Base-by-base conservation (phyloP, 2,888 invertebrate species). In the Papilio elwesi region DNA sequence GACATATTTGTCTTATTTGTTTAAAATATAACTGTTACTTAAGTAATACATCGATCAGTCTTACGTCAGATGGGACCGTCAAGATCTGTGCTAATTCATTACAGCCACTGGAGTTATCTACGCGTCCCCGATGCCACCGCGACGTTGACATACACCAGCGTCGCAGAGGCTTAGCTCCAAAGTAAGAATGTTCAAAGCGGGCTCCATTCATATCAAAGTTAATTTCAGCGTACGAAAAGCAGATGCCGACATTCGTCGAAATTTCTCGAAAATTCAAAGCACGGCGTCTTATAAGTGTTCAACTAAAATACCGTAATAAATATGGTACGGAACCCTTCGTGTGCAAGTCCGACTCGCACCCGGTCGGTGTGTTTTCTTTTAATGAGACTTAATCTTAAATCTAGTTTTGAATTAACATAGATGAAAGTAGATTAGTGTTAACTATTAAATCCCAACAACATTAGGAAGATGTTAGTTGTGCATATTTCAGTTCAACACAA, bases 101-200 rank as follows among this genome's bases (percentile, higher is more conserved):
- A 59, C 16, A 51, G 38, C 36, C 36, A 49, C 13, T 48, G 47
- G 38, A 16, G 53, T 67, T 62, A 67, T 62, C 66, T 59, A n/a
- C 38, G 8, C 47, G 59, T 62, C 15, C 10, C n/a, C 12, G 7
- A 43, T 13, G 15, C 55, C 11, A 38, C 36, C 43, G 11, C 36
- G 53, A 62, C 36, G 43, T 71, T 67, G 67, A 71, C 67, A 53
- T 15, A 52, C 16, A 62, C 6, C 71, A 71, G 59, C 52, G 71
- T 59, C 66, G 59, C 52, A 16, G 16, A 12, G 36, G 62, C 47
- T 49, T 59, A 66, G 52, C 63, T 12, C 47, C 66, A 47, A 43
- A 47, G 63, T 47, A 52, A 26, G 15, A 26, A 68, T 11, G 51
- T 52, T 62, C 52, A 36, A 47, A 71, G 47, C 43, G 16, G 52